These are phyloP conservation scores for Ophion obscuratus DNA, from an alignment of 2,888 invertebrate species.

Conservation along the genomic window DNA sequence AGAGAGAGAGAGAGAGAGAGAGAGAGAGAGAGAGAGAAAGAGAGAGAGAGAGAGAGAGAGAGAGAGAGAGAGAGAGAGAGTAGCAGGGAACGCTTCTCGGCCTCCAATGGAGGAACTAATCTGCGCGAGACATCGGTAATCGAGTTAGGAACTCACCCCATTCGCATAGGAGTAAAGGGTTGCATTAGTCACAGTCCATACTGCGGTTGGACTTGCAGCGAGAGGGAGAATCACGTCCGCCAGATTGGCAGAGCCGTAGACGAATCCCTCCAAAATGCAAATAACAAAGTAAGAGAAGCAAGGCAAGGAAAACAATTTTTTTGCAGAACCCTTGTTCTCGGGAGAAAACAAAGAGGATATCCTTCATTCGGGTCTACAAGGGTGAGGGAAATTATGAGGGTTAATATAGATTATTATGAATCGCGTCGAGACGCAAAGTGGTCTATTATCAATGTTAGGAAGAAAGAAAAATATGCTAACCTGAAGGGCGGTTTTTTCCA, in stretches of 20 bases:
- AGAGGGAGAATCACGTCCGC: slow-evolving; percentile 6
- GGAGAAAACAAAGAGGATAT: neutral
- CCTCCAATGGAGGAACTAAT: slow-evolving; percentile 55
- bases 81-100: neutral
- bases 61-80: neutral
- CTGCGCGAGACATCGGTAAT: slow-evolving; percentile 61
- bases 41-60: neutral
- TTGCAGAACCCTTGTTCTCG: neutral
- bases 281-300: neutral
- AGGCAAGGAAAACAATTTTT: neutral
- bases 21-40: slow-evolving; percentile 3
- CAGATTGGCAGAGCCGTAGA: neutral
- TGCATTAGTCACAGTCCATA: slow-evolving; percentile 42
- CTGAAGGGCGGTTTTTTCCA: slow-evolving; percentile 91
- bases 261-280: neutral
- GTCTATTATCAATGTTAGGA: neutral
- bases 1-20: neutral
- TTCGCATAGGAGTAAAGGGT: slow-evolving; percentile 13
- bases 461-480: slow-evolving; percentile 81
- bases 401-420: neutral
- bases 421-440: neutral
- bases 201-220: slow-evolving; percentile 16
- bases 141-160: slow-evolving; percentile 43
- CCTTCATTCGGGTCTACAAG: neutral
- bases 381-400: neutral